phyloP scores from a whole-genome alignment of 2,113 vertebrate genomes.

The Theristicus caerulescens region DNA sequence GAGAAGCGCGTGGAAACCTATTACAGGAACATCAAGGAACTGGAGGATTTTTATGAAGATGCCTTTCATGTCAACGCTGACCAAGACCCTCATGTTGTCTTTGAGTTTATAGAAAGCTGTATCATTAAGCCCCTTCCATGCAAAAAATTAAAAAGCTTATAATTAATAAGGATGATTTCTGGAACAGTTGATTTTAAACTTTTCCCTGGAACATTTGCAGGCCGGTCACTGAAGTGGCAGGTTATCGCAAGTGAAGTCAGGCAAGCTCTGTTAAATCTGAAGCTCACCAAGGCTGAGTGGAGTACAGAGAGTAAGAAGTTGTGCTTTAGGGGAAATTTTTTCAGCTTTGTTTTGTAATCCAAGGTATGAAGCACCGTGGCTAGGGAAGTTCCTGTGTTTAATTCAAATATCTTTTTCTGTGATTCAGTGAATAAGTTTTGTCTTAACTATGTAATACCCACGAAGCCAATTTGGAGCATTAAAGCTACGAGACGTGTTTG shows the following conservation, averaged over 20 bases:
- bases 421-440: background rate
- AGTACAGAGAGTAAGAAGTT: background rate
- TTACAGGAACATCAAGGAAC: slow-evolving; percentile 42
- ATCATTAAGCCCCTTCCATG: slow-evolving; percentile 76
- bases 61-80: slow-evolving; percentile 82
- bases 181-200: background rate
- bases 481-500: background rate
- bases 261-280: background rate
- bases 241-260: background rate
- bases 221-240: background rate
- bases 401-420: background rate
- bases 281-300: background rate
- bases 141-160: background rate
- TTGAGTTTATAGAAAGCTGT: slow-evolving; percentile 86
- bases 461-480: background rate
- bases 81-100: slow-evolving; percentile 85
- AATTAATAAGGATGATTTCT: background rate
- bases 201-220: background rate
- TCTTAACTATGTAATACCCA: background rate
- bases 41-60: slow-evolving; percentile 76
- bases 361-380: background rate
- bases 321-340: background rate
- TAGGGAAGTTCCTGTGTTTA: background rate
- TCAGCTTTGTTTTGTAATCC: background rate
- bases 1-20: slow-evolving; percentile 58